Percentiles rank a stretch among this genome's conserved stretches.
Conservation (phyloP, 1,140 invertebrate genomes). For the Neocloeon triangulifer region DNA sequence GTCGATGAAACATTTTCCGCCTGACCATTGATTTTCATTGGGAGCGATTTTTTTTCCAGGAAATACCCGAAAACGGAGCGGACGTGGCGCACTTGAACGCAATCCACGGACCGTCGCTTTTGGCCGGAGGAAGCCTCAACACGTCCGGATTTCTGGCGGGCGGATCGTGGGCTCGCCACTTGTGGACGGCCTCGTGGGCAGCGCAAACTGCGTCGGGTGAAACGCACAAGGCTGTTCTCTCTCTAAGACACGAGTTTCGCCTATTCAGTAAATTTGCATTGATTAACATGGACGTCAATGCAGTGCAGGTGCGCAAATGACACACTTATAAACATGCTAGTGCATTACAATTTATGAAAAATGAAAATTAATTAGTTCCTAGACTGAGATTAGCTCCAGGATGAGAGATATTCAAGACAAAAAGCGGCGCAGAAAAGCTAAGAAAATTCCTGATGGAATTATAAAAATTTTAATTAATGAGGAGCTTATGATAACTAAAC, state of each 20-base stretch:
- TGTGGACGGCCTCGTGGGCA: conserved; percentile 15
- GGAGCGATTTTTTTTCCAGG: conserved; percentile 28
- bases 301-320: too few species aligned
- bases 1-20: conserved; percentile 2
- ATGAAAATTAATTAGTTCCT: too few species aligned
- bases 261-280: conserved; percentile 27
- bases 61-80: conserved; percentile 80
- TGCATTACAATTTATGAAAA: too few species aligned
- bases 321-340: too few species aligned
- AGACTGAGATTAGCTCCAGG: too few species aligned
- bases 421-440: too few species aligned
- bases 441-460: too few species aligned
- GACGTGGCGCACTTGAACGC: conserved; percentile 58
- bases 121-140: conserved; percentile 25
- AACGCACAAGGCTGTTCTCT: conserved; percentile 32
- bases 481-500: too few species aligned
- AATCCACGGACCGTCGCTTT: conserved; percentile 38
- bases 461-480: too few species aligned
- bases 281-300: conserved; percentile 26
- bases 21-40: not conserved
- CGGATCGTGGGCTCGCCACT: conserved; percentile 12
- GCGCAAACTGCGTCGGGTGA: conserved; percentile 10
- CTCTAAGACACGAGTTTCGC: conserved; percentile 27
- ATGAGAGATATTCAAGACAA: too few species aligned
- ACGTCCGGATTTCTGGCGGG: conserved; percentile 16